Base-by-base conservation (phyloP, 2,888 invertebrate species). In the Psylliodes chrysocephalus region DNA sequence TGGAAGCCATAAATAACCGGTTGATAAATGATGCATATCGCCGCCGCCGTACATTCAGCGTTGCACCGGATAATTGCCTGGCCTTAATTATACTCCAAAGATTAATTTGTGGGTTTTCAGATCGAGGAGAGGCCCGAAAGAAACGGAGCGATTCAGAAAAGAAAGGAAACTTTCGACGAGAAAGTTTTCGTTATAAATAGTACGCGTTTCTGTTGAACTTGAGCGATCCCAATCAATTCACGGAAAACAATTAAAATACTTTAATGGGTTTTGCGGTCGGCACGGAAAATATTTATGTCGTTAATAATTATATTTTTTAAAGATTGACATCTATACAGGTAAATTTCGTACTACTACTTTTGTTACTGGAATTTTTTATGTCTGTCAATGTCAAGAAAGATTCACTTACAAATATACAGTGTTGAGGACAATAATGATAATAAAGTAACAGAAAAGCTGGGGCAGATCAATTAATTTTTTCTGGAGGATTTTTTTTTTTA, bases 1-100 rank as follows among this genome's bases (percentile, higher is more conserved):
- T 12, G 5, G 18, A 28, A 51, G 52, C 63, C 56, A 63, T 56
- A 63, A 63, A 63, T 63, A 63, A 52, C 56, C 25, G 28, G 19
- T 42, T 63, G 63, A 63, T 63, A 56, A 51, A 63, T 56, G 56
- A 63, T 52, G 42, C 44, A 46, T 63, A 63, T 63, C 46, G 25
- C 46, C 19, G 46, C 46, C 40, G 46, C 56, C 44, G 44, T 6
- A 49, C 38, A 52, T 52, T 25, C 52, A 40, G 25, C 56, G 46
- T 51, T 55, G 42, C 62, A 51, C 44, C 52, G 52, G 56, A 56
- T 56, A 63, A 56, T 63, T 56, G 56, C 33, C 35, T 33, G 8
- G 35, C 33, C 42, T 52, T 63, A 63, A 63, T 63, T 63, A 63
- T 19, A 30, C 40, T 56, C 25, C 33, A 33, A 35, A 63, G 52